Conservation (phyloP, 1,140 invertebrate species). For the Zeugodacus cucurbitae region DNA sequence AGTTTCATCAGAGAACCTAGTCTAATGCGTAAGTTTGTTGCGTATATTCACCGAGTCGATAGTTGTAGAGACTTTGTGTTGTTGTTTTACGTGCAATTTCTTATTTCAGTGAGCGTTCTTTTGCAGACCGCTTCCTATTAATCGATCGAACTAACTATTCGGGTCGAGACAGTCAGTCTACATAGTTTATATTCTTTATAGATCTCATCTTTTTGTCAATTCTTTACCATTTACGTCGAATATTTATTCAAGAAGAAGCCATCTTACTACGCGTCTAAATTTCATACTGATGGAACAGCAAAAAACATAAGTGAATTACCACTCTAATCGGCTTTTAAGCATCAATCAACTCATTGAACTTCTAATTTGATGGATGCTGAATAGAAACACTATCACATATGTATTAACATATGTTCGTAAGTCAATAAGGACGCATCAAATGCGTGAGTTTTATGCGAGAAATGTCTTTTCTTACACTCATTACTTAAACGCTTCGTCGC, state of each 20-base stretch:
- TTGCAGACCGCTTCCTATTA: too few relatives aligned
- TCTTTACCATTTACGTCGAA: neutral
- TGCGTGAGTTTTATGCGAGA: neutral
- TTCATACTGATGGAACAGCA: neutral
- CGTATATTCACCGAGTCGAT: too few relatives aligned
- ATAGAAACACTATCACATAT: slow-evolving; percentile 14
- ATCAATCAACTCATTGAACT: slow-evolving; percentile 64
- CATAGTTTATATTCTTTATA: too few relatives aligned
- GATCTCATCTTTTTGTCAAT: too few relatives aligned
- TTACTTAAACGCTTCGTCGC: slow-evolving; percentile 51
- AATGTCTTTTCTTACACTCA: slow-evolving; percentile 11
- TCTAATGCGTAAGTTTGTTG: too few relatives aligned
- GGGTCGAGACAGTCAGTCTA: too few relatives aligned
- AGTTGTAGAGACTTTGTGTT: too few relatives aligned
- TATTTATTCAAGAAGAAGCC: neutral
- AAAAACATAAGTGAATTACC: neutral
- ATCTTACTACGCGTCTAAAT: neutral
- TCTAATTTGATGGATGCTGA: slow-evolving; percentile 63
- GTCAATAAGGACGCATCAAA: neutral
- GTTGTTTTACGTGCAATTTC: too few relatives aligned
- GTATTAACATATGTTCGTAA: neutral
- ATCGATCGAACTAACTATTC: too few relatives aligned
- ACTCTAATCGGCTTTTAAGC: slow-evolving; percentile 61
- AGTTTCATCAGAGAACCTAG: too few relatives aligned
- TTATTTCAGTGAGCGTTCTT: too few relatives aligned